These are phyloP conservation scores for Zaprionus lachaisei DNA, from an alignment of 1,140 invertebrate genomes.

Conservation along the genomic window DNA sequence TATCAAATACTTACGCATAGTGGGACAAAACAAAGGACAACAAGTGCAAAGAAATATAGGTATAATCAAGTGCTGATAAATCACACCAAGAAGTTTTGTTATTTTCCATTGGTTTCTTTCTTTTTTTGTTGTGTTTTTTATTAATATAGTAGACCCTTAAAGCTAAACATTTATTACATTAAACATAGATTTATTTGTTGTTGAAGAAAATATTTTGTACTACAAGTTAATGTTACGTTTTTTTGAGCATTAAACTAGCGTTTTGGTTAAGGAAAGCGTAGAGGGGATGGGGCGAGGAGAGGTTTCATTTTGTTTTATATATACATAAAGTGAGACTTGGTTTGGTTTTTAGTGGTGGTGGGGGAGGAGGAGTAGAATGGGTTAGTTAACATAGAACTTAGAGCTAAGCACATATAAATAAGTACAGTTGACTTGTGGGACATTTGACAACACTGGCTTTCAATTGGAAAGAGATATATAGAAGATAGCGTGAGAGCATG, in stretches of 20 bases:
- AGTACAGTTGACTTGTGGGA: constrained; percentile 49
- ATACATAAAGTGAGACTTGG: constrained; percentile 28
- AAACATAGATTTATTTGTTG: constrained; percentile 53
- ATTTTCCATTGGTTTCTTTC: constrained; percentile 35
- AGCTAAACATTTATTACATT: constrained; percentile 67
- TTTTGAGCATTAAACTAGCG: constrained; percentile 65
- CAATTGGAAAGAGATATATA: not conserved
- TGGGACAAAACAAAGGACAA: constrained; percentile 15
- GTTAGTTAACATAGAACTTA: constrained; percentile 48
- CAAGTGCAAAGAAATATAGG: constrained; percentile 23
- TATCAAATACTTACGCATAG: constrained; percentile 56
- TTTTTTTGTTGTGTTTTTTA: constrained; percentile 29
- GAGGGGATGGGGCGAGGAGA: constrained; percentile 5
- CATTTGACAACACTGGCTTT: constrained; percentile 50
- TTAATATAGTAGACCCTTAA: constrained; percentile 53
- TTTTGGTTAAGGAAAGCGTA: constrained; percentile 76
- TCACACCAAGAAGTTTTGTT: constrained; percentile 36
- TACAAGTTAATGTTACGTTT: constrained; percentile 68
- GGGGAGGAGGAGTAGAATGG: not conserved
- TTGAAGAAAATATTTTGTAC: constrained; percentile 67
- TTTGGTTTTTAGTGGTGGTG: constrained; percentile 27
- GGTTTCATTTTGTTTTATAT: constrained; percentile 52
- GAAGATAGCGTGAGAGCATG: constrained; percentile 18
- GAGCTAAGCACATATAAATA: constrained; percentile 51
- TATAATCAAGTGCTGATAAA: constrained; percentile 36